A percentile compares a stretch with the other conserved stretches of the same genome.
These are phyloP conservation scores for Forbesichthys papilliferus DNA, from an alignment of 2,113 vertebrate genomes.

Conservation along the genomic window DNA sequence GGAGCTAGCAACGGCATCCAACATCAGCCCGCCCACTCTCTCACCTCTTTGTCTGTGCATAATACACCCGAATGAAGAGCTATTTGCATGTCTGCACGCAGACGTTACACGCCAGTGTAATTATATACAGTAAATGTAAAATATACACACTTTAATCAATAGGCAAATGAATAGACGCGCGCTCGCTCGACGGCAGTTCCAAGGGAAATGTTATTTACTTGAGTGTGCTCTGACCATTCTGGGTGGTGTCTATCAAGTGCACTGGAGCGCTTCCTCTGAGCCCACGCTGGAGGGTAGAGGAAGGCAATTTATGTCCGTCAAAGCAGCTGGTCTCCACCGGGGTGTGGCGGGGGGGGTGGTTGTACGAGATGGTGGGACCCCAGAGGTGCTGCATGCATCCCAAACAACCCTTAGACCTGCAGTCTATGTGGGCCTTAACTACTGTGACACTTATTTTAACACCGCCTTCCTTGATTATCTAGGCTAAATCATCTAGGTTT, in stretches of 20 bases:
- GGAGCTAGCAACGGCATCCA: not conserved
- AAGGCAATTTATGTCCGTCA: slow-evolving; percentile 78
- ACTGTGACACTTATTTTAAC: not conserved
- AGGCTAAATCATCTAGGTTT: too few relatives aligned
- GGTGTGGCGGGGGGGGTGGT: slow-evolving; percentile 40
- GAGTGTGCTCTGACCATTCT: slow-evolving; percentile 59
- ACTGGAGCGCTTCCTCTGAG: slow-evolving; percentile 69
- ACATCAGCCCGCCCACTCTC: too few relatives aligned
- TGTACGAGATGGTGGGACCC: not conserved
- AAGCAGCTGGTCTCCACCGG: slow-evolving; percentile 62
- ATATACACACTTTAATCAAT: not conserved
- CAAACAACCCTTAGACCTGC: slow-evolving; percentile 48
- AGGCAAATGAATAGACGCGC: slow-evolving; percentile 3
- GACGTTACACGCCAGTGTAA: too few relatives aligned
- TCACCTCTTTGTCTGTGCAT: too few relatives aligned
- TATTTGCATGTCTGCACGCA: too few relatives aligned
- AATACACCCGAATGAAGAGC: too few relatives aligned
- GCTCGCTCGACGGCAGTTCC: slow-evolving; percentile 35
- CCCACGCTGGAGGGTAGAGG: slow-evolving; percentile 64
- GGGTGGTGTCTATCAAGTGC: slow-evolving; percentile 79
- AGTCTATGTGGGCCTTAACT: slow-evolving; percentile 8
- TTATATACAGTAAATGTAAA: too few relatives aligned
- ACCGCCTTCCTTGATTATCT: not conserved
- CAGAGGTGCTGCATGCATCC: slow-evolving; percentile 24
- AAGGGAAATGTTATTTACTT: slow-evolving; percentile 64